Evolutionary conservation across 2,113 vertebrate species (phyloP).

Genomic region (Arenaria interpres): DNA sequence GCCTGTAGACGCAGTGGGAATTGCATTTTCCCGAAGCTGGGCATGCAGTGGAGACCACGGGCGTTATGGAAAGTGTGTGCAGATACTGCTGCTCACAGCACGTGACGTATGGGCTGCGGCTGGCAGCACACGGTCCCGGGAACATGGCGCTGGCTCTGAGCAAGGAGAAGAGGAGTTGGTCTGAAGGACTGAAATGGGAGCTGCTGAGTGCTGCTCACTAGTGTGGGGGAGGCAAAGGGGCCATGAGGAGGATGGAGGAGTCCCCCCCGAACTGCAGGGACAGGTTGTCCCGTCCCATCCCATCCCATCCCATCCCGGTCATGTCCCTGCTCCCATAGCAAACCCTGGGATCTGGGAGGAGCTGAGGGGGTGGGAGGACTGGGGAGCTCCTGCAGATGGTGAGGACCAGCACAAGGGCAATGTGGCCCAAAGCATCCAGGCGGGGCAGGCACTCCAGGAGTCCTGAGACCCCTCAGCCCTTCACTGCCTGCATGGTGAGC

Average conservation of each 20-base stretch:
- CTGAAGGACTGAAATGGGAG: not conserved
- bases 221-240: not conserved
- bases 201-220: not conserved
- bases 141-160: fast-evolving
- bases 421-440: not conserved
- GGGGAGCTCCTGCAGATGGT: not conserved
- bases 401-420: not conserved
- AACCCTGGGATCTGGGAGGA: not conserved
- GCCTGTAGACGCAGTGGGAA: not conserved
- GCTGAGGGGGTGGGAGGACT: not conserved
- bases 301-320: not conserved
- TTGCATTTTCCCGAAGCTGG: not conserved
- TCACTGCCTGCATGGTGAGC: fast-evolving
- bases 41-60: not conserved
- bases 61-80: not conserved
- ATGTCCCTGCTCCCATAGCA: not conserved
- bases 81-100: not conserved
- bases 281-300: not conserved
- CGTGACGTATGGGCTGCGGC: not conserved
- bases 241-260: not conserved
- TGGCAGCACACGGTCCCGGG: not conserved
- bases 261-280: not conserved
- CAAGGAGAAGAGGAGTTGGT: not conserved
- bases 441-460: not conserved
- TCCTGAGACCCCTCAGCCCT: not conserved